A percentile compares a stretch with the other conserved stretches of the same genome.
These are phyloP conservation scores for Eupithecia insigniata DNA, from an alignment of 2,888 invertebrate genomes.

Conservation along the genomic window DNA sequence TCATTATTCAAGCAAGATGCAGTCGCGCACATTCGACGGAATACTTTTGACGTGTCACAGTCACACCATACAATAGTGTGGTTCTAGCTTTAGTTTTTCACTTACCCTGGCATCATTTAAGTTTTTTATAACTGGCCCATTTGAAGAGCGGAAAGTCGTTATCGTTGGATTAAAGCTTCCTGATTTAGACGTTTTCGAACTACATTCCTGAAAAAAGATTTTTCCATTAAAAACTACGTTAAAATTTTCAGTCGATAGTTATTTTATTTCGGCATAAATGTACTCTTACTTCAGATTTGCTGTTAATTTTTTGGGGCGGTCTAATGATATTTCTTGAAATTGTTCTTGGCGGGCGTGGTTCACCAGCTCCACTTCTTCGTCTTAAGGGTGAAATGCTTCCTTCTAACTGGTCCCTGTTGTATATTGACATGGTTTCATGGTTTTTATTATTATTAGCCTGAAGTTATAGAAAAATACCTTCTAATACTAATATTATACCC, in stretches of 20 bases:
- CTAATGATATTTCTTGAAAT: conserved; percentile 44
- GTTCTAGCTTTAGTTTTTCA: neutral
- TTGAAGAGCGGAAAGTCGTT: conserved; percentile 63
- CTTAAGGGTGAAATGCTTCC: conserved; percentile 47
- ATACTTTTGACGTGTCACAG: neutral
- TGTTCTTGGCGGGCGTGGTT: conserved; percentile 55
- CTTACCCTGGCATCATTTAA: conserved; percentile 69
- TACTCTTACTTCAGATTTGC: conserved; percentile 46
- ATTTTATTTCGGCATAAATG: neutral
- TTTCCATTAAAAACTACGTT: neutral
- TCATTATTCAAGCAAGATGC: too few relatives aligned
- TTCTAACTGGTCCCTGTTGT: conserved; percentile 47
- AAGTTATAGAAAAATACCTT: too few relatives aligned
- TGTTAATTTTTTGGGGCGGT: conserved; percentile 37
- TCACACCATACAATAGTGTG: neutral
- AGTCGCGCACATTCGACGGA: too few relatives aligned
- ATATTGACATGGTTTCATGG: too few relatives aligned
- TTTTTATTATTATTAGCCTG: too few relatives aligned
- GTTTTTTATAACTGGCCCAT: conserved; percentile 65
- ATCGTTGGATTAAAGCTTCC: conserved; percentile 37
- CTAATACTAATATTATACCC: too few relatives aligned
- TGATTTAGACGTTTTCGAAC: conserved; percentile 44
- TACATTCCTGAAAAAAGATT: conserved; percentile 49
- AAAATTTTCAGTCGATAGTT: neutral
- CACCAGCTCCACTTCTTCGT: conserved; percentile 65